These are phyloP conservation scores for Euglossa dilemma DNA, from an alignment of 1,140 invertebrate species.

Conservation along the genomic window DNA sequence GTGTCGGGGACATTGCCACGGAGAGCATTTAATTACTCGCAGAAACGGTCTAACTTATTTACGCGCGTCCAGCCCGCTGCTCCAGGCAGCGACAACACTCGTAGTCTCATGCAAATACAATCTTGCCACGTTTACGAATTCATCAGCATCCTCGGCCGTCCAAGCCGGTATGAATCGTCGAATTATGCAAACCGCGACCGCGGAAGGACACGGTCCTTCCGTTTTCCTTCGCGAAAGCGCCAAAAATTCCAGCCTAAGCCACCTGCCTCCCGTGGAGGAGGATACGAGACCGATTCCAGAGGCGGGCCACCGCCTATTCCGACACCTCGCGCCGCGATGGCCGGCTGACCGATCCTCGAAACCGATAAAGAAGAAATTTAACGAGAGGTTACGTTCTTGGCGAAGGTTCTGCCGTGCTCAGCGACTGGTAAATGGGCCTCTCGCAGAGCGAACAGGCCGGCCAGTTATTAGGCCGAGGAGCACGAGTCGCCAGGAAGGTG, in stretches of 20 bases:
- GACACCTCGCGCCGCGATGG: not conserved
- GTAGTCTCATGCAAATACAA: constrained; percentile 22
- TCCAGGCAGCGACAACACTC: constrained; percentile 26
- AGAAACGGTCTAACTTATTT: constrained; percentile 45
- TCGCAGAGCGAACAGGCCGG: constrained; percentile 58
- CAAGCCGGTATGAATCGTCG: not conserved
- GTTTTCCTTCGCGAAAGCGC: not conserved
- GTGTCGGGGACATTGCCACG: not conserved
- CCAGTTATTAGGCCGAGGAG: constrained; percentile 74
- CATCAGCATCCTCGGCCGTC: not conserved
- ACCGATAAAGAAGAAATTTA: constrained; percentile 78
- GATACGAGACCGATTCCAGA: not conserved
- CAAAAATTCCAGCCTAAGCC: not conserved
- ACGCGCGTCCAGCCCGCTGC: not conserved
- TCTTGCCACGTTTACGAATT: constrained; percentile 23
- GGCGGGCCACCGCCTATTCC: not conserved
- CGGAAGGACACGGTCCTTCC: too few species aligned
- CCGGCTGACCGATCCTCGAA: constrained; percentile 43
- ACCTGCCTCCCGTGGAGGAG: too few species aligned
- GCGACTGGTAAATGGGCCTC: constrained; percentile 36
- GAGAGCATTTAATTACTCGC: constrained; percentile 34
- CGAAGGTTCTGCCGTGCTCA: constrained; percentile 27
- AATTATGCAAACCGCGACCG: not conserved
- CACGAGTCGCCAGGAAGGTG: constrained; percentile 76
- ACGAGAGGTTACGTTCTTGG: constrained; percentile 73